Evolutionary conservation across 2,113 vertebrate species (phyloP), one percentile per base, ranked within the genome.

Genomic region (Cololabis saira): DNA sequence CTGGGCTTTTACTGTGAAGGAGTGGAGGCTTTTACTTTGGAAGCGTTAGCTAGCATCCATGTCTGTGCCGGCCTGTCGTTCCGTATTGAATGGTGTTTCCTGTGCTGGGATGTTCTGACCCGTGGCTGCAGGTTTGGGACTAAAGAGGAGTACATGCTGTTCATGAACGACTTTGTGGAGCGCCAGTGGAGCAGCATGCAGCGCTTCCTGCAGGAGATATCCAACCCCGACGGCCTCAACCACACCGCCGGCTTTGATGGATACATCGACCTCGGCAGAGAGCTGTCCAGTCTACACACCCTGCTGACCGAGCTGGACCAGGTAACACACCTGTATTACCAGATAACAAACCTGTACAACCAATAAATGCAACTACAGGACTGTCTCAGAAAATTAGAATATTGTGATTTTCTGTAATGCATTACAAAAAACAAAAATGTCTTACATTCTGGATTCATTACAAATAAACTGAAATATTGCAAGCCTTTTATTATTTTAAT

Each of bases 71-170:
- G 21, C 2, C 1, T 16, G 37, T 18, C 24, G 10, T 3, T 16
- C n/a, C n/a, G 8, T 0, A 5, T 7, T 22, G 56, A 9, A 42
- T 15, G 19, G 11, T 12, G 13, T 27, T 13, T 19, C 57, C 53
- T 56, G 22, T 16, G 4, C 24, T 43, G n/a, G 48, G 30, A 14
- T 6, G 3, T 8, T 48, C 21, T 53, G 11, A 30, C 30, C 52
- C 48, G 45, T 61, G 0, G 4, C 19, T 42, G 13, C 73, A 99
- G 97, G 92, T 99, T 99, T 41, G 98, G 97, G 74, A 96, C 94
- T 81, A 98, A 99, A 73, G 97, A 99, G 60, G 97, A 98, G 53
- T 98, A 99, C 91, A 98, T 99, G 98, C 92, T 96, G n/a, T 99
- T 99, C 67, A 99, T 99, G 97, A 99, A 99, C 72, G 96, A 97